Evolutionary conservation across 1,140 invertebrate genomes (phyloP).

Genomic region (Contarinia nasturtii): DNA sequence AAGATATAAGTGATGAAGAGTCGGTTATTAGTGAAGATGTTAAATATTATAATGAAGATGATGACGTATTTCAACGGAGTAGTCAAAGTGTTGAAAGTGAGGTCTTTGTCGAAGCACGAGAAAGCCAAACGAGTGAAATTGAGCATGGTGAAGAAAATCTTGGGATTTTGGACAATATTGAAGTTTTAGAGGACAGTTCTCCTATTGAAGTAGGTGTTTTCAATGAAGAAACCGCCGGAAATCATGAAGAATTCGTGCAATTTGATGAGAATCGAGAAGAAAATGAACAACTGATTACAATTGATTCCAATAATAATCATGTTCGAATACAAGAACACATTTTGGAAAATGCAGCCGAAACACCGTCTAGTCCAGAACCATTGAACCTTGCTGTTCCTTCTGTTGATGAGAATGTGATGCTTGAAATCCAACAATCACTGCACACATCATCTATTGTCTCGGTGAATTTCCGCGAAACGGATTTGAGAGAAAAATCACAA

Average conservation of each 20-base stretch:
- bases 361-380: too few species aligned
- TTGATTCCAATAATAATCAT: too few species aligned
- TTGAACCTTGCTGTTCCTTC: conserved; percentile 5
- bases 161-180: conserved; percentile 15
- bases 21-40: conserved; percentile 15
- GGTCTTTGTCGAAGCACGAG: not conserved
- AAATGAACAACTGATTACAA: too few species aligned
- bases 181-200: too few species aligned
- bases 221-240: not conserved
- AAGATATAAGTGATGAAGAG: conserved; percentile 12
- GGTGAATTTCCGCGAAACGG: too few species aligned
- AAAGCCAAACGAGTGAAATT: not conserved
- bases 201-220: too few species aligned
- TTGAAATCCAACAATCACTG: conserved; percentile 5
- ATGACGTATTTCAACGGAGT: conserved; percentile 11
- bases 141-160: conserved; percentile 5
- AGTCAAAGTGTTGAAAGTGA: not conserved
- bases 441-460: not conserved
- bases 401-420: conserved; percentile 2
- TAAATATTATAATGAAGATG: conserved; percentile 14
- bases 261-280: conserved; percentile 20
- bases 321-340: too few species aligned
- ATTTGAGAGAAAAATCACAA: not conserved
- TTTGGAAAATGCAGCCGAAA: too few species aligned
- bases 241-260: not conserved